Conservation (phyloP, 2,888 invertebrate species). For the Hoplodrina ambigua region DNA sequence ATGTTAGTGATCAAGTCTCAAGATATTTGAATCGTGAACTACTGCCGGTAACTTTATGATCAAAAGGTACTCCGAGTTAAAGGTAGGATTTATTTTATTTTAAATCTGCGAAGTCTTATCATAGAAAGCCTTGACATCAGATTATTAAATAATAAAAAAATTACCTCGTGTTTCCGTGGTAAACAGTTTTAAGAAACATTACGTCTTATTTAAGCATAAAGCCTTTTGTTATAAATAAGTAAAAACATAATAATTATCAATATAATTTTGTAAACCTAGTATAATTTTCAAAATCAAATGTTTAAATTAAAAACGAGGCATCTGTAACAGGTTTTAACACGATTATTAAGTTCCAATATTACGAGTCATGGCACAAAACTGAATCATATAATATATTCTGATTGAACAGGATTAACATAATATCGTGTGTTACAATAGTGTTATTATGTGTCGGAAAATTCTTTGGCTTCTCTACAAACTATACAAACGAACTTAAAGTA, state of each 20-base stretch:
- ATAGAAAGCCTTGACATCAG: slow-evolving; percentile 19
- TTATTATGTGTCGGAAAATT: slow-evolving; percentile 7
- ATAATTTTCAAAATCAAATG: neutral
- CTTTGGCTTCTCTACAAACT: slow-evolving; percentile 42
- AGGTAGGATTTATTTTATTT: neutral
- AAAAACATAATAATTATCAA: neutral
- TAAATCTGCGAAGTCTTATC: slow-evolving; percentile 1
- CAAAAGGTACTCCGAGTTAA: neutral
- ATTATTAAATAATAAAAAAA: neutral
- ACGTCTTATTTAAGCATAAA: neutral
- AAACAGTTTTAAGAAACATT: neutral
- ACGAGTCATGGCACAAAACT: slow-evolving; percentile 8
- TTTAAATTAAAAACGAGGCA: neutral
- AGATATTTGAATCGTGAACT: neutral
- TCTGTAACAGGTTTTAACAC: neutral
- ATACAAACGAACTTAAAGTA: slow-evolving; percentile 14
- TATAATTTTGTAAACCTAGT: neutral
- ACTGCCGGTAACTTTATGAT: neutral
- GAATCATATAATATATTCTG: neutral
- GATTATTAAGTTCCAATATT: neutral
- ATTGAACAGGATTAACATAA: neutral
- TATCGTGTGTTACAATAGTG: neutral
- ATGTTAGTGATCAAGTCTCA: neutral
- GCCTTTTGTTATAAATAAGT: neutral
- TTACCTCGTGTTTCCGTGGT: neutral